phyloP scores from a whole-genome alignment of 2,113 vertebrate genomes.

The Lamprologus lemairii region DNA sequence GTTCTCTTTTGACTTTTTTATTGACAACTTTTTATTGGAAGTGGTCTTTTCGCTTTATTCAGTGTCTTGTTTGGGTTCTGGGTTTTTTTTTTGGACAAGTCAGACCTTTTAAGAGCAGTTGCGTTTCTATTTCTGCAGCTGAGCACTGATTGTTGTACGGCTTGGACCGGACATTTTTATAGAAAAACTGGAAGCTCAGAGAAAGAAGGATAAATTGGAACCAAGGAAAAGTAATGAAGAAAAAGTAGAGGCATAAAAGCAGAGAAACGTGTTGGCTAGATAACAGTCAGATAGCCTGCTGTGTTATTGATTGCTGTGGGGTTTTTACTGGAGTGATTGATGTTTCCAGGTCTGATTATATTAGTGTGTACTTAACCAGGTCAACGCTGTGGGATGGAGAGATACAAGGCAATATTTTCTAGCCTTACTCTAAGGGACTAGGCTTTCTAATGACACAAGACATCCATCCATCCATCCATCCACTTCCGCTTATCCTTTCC shows the following conservation, averaged over 20 bases:
- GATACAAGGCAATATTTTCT: constrained; percentile 1
- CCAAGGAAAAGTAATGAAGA: background rate
- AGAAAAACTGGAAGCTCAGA: background rate
- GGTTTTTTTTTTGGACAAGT: background rate
- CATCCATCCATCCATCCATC: background rate
- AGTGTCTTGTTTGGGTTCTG: background rate
- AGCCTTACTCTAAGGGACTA: background rate
- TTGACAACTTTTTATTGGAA: background rate
- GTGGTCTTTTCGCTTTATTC: background rate
- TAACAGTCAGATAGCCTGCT: background rate
- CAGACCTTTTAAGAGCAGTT: background rate
- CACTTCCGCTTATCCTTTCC: too few relatives aligned
- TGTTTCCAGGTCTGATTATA: constrained; percentile 26
- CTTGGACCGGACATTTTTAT: background rate
- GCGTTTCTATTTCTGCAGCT: background rate
- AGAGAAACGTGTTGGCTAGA: constrained; percentile 11
- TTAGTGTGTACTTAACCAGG: constrained; percentile 29
- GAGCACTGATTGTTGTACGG: background rate
- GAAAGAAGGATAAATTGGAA: background rate
- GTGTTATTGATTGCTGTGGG: constrained; percentile 36
- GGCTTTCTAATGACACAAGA: background rate
- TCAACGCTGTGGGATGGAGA: background rate
- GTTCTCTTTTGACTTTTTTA: background rate
- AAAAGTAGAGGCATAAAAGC: background rate
- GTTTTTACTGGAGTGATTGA: constrained; percentile 45